These are phyloP conservation scores for Oscheius myriophilus DNA, from an alignment of 2,888 invertebrate species.

Conservation along the genomic window DNA sequence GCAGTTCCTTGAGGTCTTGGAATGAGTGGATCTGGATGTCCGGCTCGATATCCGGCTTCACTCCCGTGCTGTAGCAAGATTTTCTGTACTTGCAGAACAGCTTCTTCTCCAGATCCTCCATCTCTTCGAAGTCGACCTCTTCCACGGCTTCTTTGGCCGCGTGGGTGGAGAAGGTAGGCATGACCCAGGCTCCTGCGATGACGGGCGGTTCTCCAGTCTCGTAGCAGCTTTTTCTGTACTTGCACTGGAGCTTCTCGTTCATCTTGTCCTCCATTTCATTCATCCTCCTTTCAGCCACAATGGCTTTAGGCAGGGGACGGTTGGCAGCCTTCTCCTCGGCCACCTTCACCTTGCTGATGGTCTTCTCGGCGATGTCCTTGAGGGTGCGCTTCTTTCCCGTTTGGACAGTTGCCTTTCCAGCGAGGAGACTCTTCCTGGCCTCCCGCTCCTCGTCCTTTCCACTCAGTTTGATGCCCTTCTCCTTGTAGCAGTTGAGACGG, in stretches of 20 bases:
- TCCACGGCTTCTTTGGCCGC: conserved; percentile 35
- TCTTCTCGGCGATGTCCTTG: conserved; percentile 52
- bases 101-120: conserved; percentile 52
- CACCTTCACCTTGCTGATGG: conserved; percentile 51
- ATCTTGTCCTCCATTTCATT: conserved; percentile 49
- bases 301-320: conserved; percentile 37
- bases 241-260: conserved; percentile 57
- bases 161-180: conserved; percentile 19
- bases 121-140: conserved; percentile 42
- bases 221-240: conserved; percentile 66
- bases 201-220: conserved; percentile 52
- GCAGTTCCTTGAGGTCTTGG: conserved; percentile 38
- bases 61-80: conserved; percentile 64
- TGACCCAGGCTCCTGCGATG: conserved; percentile 13
- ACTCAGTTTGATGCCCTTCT: conserved; percentile 37
- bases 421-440: conserved; percentile 32
- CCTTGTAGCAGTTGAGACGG: conserved; percentile 51
- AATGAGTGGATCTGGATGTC: conserved; percentile 37
- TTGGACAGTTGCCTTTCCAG: conserved; percentile 17
- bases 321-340: conserved; percentile 70
- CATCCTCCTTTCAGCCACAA: conserved; percentile 44
- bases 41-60: conserved; percentile 52
- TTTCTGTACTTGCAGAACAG: conserved; percentile 67
- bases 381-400: conserved; percentile 54
- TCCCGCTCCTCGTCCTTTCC: conserved; percentile 46